phyloP scores from a whole-genome alignment of 1,140 invertebrate species.

The Nasonia giraulti region DNA sequence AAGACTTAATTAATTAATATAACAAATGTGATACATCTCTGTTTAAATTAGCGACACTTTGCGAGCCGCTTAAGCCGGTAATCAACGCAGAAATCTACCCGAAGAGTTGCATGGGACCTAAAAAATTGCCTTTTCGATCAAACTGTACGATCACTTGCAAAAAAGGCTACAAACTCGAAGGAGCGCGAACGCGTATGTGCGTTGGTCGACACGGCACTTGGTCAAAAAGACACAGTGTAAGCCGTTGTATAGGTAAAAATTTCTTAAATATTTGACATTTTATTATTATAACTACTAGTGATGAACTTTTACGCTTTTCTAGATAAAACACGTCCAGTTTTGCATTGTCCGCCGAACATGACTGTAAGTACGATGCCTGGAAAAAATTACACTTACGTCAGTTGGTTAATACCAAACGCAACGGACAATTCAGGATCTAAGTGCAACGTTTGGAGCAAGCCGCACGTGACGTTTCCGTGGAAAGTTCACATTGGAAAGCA shows the following conservation, averaged over 20 bases:
- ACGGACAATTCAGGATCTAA: slow-evolving; percentile 58
- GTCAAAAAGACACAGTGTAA: slow-evolving; percentile 69
- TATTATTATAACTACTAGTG: too few relatives aligned
- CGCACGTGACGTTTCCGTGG: slow-evolving; percentile 63
- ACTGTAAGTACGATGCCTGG: slow-evolving; percentile 66
- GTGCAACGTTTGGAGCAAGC: slow-evolving; percentile 61
- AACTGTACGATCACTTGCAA: slow-evolving; percentile 76
- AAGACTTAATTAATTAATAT: background rate
- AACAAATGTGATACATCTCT: background rate
- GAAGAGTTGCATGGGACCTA: slow-evolving; percentile 70
- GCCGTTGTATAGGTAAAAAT: slow-evolving; percentile 73
- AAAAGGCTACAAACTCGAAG: slow-evolving; percentile 75
- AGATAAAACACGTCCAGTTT: slow-evolving; percentile 76
- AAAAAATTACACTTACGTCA: slow-evolving; percentile 75
- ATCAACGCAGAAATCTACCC: slow-evolving; percentile 74
- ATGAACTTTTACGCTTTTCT: background rate
- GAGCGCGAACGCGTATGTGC: slow-evolving; percentile 72
- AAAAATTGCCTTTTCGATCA: slow-evolving; percentile 74
- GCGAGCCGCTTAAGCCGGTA: slow-evolving; percentile 73
- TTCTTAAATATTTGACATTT: background rate
- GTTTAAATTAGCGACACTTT: slow-evolving; percentile 74
- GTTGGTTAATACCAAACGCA: slow-evolving; percentile 74
- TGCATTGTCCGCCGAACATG: slow-evolving; percentile 76
- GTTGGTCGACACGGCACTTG: slow-evolving; percentile 72
- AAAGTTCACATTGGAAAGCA: slow-evolving; percentile 73